phyloP scores from a whole-genome alignment of 2,888 invertebrate species.

The Hyles lineata region DNA sequence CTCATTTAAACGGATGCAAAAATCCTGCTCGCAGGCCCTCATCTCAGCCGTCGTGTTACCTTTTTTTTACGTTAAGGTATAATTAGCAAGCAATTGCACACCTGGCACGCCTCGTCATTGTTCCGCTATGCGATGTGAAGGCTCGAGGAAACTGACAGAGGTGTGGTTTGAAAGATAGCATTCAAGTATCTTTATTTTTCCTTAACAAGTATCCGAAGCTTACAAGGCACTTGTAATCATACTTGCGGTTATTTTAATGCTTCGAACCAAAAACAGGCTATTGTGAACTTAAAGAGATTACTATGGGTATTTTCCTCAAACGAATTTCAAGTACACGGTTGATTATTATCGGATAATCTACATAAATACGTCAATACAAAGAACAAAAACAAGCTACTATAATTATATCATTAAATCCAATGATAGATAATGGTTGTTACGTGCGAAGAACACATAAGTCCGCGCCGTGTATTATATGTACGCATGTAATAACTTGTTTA shows the following conservation, averaged over 20 bases:
- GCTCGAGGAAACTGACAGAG: conserved; percentile 11
- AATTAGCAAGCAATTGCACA: conserved; percentile 15
- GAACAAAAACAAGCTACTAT: conserved; percentile 14
- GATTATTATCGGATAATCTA: conserved; percentile 1
- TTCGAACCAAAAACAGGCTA: neutral
- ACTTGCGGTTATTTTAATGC: neutral
- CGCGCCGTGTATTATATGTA: neutral
- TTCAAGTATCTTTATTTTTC: neutral
- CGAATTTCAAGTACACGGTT: neutral
- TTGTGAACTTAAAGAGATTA: neutral
- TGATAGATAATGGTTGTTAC: conserved; percentile 11
- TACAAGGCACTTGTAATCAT: neutral
- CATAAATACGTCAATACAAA: conserved; percentile 5
- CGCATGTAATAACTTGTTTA: conserved; percentile 15
- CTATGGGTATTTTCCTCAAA: conserved; percentile 11
- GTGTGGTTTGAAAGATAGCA: conserved; percentile 10
- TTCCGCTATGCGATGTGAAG: neutral
- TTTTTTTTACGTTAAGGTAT: neutral
- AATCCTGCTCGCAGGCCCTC: neutral
- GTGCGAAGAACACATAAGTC: neutral
- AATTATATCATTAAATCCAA: conserved; percentile 10
- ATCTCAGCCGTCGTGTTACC: neutral
- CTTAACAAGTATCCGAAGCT: neutral
- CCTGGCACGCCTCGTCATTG: conserved; percentile 10
- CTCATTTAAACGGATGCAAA: neutral